A percentile compares a stretch with the other conserved stretches of the same genome.
phyloP scores from a whole-genome alignment of 2,113 vertebrate genomes.

The Sylvia atricapilla region DNA sequence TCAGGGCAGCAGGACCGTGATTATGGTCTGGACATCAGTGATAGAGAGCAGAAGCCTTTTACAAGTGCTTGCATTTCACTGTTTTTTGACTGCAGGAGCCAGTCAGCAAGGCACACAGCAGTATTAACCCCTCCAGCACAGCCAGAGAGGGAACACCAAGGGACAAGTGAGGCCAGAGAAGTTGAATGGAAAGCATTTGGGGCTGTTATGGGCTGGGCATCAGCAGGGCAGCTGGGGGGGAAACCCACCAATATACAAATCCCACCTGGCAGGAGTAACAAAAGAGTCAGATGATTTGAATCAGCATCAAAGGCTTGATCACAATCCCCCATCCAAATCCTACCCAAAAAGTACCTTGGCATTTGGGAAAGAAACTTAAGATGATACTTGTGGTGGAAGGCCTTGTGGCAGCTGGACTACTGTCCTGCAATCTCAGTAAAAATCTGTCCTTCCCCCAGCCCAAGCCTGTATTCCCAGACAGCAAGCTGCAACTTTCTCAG shows the following conservation, averaged over 20 bases:
- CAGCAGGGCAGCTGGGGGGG: background rate
- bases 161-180: accelerated
- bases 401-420: background rate
- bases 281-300: background rate
- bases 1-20: background rate
- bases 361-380: background rate
- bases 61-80: background rate
- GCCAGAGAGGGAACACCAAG: background rate
- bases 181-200: background rate
- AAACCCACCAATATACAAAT: background rate
- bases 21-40: accelerated
- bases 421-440: background rate
- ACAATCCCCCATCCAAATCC: background rate
- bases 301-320: background rate
- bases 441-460: background rate
- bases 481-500: background rate
- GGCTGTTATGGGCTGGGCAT: background rate
- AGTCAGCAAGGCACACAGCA: background rate
- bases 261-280: background rate
- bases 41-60: background rate
- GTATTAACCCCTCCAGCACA: background rate
- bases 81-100: background rate
- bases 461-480: background rate
- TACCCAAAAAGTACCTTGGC: background rate
- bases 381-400: background rate